These are phyloP conservation scores for Danaus melanippus DNA, from an alignment of 1,140 invertebrate genomes.

Conservation along the genomic window DNA sequence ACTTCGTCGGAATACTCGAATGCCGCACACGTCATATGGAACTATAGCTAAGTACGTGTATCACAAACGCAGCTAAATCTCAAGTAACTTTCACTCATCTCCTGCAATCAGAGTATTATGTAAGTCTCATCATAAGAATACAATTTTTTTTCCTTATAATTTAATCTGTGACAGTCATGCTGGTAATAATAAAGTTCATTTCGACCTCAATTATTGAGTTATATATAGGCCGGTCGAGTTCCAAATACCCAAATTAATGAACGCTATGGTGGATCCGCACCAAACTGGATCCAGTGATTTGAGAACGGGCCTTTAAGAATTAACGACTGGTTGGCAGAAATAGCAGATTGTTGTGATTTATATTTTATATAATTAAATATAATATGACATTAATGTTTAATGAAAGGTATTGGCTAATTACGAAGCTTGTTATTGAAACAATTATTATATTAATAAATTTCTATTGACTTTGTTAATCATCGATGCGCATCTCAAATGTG, in stretches of 20 bases:
- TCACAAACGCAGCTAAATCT: no score
- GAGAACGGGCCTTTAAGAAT: background rate
- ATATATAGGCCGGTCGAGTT: slow-evolving; percentile 30
- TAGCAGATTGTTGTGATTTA: no score
- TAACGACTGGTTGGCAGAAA: no score
- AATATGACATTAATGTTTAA: background rate
- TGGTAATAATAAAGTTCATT: background rate
- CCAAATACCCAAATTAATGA: slow-evolving; percentile 25
- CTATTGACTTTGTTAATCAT: slow-evolving; percentile 1
- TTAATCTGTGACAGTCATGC: no score
- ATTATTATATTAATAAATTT: background rate
- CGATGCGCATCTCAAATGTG: background rate
- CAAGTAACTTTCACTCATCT: no score
- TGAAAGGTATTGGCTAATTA: slow-evolving; percentile 4
- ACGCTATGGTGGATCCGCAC: slow-evolving; percentile 7
- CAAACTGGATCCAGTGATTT: slow-evolving; percentile 6
- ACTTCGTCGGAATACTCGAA: slow-evolving; percentile 2
- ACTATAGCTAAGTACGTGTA: no score
- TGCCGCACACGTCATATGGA: background rate
- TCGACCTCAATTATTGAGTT: slow-evolving; percentile 26
- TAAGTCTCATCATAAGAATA: no score
- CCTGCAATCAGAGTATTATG: no score
- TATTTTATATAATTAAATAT: no score
- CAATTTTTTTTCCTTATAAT: no score
- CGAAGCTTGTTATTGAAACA: background rate